Percentiles rank a stretch among this genome's conserved stretches.
phyloP scores from a whole-genome alignment of 2,113 vertebrate species.

The Girardinichthys multiradiatus region DNA sequence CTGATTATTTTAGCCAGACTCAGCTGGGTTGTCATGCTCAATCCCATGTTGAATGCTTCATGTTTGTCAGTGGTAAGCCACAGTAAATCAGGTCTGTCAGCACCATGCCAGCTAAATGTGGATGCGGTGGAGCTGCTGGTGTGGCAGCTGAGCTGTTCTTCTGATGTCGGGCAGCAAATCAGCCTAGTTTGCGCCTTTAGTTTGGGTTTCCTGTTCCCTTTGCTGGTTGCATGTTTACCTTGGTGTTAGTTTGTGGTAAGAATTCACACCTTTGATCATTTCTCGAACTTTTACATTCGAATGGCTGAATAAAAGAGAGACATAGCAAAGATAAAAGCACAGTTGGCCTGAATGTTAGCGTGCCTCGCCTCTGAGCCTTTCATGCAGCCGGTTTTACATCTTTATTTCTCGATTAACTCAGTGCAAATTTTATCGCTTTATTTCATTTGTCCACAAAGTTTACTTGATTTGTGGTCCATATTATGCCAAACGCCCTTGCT shows the following conservation, averaged over 20 bases:
- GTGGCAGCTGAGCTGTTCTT: conserved; percentile 53
- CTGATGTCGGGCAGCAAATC: conserved; percentile 31
- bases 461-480: conserved; percentile 48
- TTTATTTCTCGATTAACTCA: conserved; percentile 8
- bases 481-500: conserved; percentile 38
- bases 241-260: conserved; percentile 13
- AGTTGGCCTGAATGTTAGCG: conserved; percentile 1
- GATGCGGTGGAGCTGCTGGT: conserved; percentile 48
- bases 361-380: neutral
- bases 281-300: conserved; percentile 3
- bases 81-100: conserved; percentile 64
- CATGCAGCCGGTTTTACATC: conserved; percentile 4
- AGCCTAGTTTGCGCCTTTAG: conserved; percentile 34
- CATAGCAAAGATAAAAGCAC: conserved; percentile 9
- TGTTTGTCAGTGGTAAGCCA: conserved; percentile 68
- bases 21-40: conserved; percentile 34
- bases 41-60: conserved; percentile 50
- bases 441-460: conserved; percentile 36
- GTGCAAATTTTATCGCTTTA: conserved; percentile 30
- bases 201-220: conserved; percentile 9
- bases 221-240: conserved; percentile 10
- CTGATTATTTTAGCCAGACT: conserved; percentile 51
- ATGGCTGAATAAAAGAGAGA: neutral
- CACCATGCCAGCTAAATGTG: conserved; percentile 47
- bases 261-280: conserved; percentile 4